Conservation (phyloP, 2,797 vertebrate genomes). For the Enteromius paludinosus region DNA sequence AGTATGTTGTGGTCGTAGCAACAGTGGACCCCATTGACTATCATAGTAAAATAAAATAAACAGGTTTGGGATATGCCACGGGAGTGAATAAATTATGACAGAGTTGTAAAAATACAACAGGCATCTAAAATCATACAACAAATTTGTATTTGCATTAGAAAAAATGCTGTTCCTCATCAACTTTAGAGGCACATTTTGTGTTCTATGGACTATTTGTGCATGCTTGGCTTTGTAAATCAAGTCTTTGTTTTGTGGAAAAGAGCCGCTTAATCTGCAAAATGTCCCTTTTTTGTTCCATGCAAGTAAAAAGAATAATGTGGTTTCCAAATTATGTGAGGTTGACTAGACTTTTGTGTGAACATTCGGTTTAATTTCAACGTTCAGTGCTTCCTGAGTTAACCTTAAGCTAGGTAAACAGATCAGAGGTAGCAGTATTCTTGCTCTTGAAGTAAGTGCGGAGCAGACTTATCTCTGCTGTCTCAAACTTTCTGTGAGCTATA, state of each 20-base stretch:
- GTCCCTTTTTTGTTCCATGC: background rate
- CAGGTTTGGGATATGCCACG: background rate
- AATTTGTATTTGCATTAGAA: background rate
- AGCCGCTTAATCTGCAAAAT: background rate
- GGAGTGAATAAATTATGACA: background rate
- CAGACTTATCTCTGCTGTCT: conserved; percentile 6
- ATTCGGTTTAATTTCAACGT: background rate
- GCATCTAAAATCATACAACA: background rate
- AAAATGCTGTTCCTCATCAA: background rate
- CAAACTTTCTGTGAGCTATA: conserved; percentile 10
- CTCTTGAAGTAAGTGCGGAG: background rate
- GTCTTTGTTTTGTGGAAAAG: conserved; percentile 2
- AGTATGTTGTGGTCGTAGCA: background rate
- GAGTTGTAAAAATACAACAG: background rate
- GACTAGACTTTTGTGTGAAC: conserved; percentile 22
- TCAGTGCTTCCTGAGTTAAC: conserved; percentile 10
- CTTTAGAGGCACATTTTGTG: background rate
- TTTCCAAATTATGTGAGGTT: background rate
- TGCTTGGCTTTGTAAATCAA: background rate
- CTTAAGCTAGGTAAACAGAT: conserved; percentile 13
- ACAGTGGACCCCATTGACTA: background rate
- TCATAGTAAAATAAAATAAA: background rate
- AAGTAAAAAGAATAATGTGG: background rate
- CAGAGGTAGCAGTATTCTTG: background rate
- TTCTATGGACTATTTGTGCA: background rate